Evolutionary conservation across 2,113 vertebrate species (phyloP), one percentile per base, ranked within the genome.

Genomic region (Rhinolophus sinicus): DNA sequence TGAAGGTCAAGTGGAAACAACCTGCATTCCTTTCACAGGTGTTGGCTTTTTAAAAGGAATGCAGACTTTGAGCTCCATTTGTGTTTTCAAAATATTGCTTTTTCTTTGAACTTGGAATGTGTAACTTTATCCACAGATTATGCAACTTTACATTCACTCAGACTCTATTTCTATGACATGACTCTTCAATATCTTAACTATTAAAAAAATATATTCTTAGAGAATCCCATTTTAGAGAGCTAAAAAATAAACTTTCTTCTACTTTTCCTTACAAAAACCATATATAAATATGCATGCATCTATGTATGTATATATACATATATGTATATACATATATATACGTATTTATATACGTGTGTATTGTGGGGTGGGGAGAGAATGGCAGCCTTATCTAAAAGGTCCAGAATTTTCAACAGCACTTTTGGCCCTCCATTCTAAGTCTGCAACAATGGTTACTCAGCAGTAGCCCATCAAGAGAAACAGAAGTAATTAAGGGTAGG

Each of bases 51-150:
- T 26, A n/a, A 84, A 92, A 97, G 97, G 97, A 97, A 98, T 97
- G 96, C 97, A 96, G 97, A 96, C 97, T 94, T 94, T 94, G 96
- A 97, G 97, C 94, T 97, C 90, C 95, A 96, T 96, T 89, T 96
- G 88, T 95, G 90, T 97, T 96, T 97, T 97, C 94, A 97, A 98
- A 98, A 98, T 97, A 97, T 90, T 97, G 90, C 94, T 91, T 97
- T 96, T 94, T 67, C 97, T 96, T 97, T 97, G 97, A 97, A 97
- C 89, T 26, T 75, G 95, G 97, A 98, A 97, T 97, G 97, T 94
- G 96, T 87, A 96, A 96, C 92, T 94, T 92, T 73, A 96, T 76
- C 95, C 97, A 93, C 88, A 92, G 86, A 89, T 82, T 67, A 38
- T 77, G 89, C 56, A 87, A 58, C 81, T 95, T 88, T 64, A 94